phyloP scores from a whole-genome alignment of 2,113 vertebrate genomes.

The Pandion haliaetus region DNA sequence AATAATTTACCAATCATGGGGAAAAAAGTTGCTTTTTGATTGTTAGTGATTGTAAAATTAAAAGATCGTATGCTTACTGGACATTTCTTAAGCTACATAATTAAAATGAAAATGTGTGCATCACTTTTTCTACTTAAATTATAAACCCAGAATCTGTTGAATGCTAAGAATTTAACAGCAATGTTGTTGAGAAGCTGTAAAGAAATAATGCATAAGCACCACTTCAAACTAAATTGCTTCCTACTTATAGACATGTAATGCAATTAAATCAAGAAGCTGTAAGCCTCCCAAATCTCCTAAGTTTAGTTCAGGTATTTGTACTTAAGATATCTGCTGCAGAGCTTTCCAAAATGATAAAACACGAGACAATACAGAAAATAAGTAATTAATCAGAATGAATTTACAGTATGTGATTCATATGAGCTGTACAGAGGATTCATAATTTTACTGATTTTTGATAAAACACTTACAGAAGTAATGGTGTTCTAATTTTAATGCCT shows the following conservation, averaged over 20 bases:
- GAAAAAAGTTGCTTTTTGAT: not conserved
- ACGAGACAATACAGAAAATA: not conserved
- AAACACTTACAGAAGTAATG: not conserved
- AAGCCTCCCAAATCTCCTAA: slow-evolving; percentile 45
- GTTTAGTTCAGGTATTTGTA: slow-evolving; percentile 62
- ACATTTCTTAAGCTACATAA: not conserved
- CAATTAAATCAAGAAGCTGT: slow-evolving; percentile 72
- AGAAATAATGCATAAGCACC: slow-evolving; percentile 56
- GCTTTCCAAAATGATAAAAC: not conserved
- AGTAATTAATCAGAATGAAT: not conserved
- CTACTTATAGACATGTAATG: slow-evolving; percentile 70
- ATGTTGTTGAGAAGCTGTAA: slow-evolving; percentile 54
- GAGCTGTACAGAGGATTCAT: not conserved
- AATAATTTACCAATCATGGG: not conserved
- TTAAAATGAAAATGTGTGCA: slow-evolving; percentile 11
- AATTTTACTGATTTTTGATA: not conserved
- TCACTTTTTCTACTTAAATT: not conserved
- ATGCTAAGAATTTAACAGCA: slow-evolving; percentile 22
- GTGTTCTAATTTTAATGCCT: not conserved
- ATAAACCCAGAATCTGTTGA: slow-evolving; percentile 10
- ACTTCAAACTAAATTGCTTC: slow-evolving; percentile 76
- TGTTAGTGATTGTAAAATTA: not conserved
- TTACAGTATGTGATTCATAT: not conserved
- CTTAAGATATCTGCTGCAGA: slow-evolving; percentile 7
- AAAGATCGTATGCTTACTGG: not conserved